Evolutionary conservation across 2,113 vertebrate genomes (phyloP).

Genomic region (Vicugna pacos): DNA sequence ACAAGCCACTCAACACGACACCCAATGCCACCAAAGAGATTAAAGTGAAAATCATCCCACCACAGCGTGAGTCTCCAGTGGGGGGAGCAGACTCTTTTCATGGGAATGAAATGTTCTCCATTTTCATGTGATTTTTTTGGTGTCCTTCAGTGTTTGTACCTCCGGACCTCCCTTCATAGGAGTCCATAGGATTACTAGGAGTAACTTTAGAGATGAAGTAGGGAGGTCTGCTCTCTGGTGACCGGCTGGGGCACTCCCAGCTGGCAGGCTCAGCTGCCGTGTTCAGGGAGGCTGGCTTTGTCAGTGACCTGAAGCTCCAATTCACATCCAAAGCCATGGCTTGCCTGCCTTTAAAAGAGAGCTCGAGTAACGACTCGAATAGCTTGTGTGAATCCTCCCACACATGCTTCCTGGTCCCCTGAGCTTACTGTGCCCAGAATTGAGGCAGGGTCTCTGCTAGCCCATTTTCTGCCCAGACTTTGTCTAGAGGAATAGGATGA

Average conservation of each 20-base stretch:
- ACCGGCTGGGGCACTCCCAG: too few species aligned
- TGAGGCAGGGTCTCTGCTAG: background rate
- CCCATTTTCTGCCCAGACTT: background rate
- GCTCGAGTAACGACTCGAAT: background rate
- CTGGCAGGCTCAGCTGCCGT: background rate
- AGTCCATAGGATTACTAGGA: background rate
- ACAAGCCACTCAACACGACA: conserved; percentile 96
- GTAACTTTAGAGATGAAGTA: background rate
- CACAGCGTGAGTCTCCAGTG: conserved; percentile 91
- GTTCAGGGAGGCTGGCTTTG: background rate
- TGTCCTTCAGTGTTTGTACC: background rate
- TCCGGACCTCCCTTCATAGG: background rate
- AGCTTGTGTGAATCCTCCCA: background rate
- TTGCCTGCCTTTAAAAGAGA: background rate
- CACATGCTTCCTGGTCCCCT: background rate
- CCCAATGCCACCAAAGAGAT: conserved; percentile 96
- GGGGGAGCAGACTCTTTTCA: background rate
- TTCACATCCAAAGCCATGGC: background rate
- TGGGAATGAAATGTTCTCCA: background rate
- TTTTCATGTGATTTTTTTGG: background rate
- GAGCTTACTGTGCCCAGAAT: background rate
- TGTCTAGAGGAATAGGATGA: background rate
- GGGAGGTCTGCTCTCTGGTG: background rate
- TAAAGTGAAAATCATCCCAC: conserved; percentile 98
- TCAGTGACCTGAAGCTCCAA: background rate